Percentiles rank a stretch among this genome's conserved stretches.
Conservation (phyloP, 2,797 vertebrate genomes). For the Dromococcyx pavoninus region DNA sequence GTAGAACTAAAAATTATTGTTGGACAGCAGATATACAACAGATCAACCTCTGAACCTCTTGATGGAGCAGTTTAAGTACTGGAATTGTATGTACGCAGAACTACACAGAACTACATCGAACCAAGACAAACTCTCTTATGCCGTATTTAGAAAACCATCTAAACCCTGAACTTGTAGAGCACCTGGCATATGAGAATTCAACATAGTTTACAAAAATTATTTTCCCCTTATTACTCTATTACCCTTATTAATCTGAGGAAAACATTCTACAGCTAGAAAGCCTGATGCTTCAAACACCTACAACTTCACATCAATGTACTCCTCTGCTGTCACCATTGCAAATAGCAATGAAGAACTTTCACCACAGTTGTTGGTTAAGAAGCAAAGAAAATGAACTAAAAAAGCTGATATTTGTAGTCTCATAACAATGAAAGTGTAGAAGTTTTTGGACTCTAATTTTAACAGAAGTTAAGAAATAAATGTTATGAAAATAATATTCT, state of each 20-base stretch:
- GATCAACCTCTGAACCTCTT: neutral
- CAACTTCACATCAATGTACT: neutral
- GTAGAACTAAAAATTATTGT: neutral
- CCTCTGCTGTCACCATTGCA: neutral
- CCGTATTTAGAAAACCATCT: neutral
- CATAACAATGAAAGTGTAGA: neutral
- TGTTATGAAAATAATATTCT: neutral
- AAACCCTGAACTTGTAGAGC: neutral
- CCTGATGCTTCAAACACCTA: neutral
- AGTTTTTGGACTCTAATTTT: neutral
- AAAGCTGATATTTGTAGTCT: rapidly evolving
- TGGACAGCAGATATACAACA: neutral
- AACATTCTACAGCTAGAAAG: neutral
- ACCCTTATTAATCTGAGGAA: neutral
- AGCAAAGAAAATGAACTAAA: neutral
- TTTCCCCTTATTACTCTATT: neutral
- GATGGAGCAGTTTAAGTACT: neutral
- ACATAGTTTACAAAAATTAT: neutral
- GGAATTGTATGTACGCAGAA: neutral
- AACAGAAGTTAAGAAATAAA: neutral
- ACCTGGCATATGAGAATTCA: neutral
- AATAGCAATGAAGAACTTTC: neutral
- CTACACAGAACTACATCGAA: neutral
- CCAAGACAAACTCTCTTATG: neutral
- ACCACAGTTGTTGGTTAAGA: neutral